A percentile compares a stretch with the other conserved stretches of the same genome.
Conservation (phyloP, 2,888 invertebrate species). For the Rotaria sp. region DNA sequence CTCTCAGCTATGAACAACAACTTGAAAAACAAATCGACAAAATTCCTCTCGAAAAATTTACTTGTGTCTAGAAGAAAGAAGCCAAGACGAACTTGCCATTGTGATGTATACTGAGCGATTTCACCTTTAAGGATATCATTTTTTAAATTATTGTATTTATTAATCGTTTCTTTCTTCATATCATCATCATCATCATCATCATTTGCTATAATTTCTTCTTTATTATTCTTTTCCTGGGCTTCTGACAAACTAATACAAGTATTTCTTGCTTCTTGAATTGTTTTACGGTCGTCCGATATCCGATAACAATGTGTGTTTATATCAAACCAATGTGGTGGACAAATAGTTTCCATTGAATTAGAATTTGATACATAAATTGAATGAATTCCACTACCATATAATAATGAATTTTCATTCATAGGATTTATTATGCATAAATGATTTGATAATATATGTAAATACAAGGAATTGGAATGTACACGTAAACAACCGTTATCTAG, state of each 20-base stretch:
- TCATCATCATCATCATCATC: too few species aligned
- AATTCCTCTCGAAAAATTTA: neutral
- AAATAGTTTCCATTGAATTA: too few species aligned
- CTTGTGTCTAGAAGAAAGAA: neutral
- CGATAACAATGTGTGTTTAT: conserved; percentile 25
- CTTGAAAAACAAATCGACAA: too few species aligned
- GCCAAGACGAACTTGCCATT: neutral
- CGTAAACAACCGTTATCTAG: neutral
- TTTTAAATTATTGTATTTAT: too few species aligned
- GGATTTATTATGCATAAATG: neutral
- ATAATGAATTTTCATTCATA: neutral
- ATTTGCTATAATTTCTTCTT: too few species aligned
- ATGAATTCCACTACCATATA: too few species aligned
- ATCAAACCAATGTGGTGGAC: neutral
- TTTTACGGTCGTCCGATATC: neutral
- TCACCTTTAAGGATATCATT: neutral
- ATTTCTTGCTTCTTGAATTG: conserved; percentile 33
- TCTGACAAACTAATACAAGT: neutral
- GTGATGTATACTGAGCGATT: neutral
- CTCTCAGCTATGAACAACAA: too few species aligned
- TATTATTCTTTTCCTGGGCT: neutral
- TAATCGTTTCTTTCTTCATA: too few species aligned
- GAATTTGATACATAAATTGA: too few species aligned
- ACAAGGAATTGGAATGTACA: neutral
- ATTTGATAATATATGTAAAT: neutral